phyloP scores from a whole-genome alignment of 2,113 vertebrate species.

The Carollia perspicillata region DNA sequence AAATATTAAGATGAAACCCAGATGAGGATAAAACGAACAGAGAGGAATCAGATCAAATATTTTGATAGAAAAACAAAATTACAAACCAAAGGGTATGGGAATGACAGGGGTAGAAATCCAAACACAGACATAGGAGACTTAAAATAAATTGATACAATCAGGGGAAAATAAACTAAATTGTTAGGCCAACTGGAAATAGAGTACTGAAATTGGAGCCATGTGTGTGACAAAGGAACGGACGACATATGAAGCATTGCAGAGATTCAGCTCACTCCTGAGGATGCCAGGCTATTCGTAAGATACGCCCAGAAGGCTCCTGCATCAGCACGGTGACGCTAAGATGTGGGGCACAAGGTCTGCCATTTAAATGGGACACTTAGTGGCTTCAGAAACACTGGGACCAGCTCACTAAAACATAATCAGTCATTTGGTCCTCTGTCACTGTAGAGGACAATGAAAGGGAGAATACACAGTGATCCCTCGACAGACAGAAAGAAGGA shows the following conservation, averaged over 20 bases:
- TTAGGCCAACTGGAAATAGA: conserved; percentile 65
- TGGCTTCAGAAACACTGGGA: conserved; percentile 25
- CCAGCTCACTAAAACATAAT: conserved; percentile 33
- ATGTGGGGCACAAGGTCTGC: neutral
- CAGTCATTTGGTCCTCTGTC: conserved; percentile 35
- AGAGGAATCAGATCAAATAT: conserved; percentile 61
- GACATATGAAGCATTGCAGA: conserved; percentile 58
- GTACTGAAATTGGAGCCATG: conserved; percentile 72
- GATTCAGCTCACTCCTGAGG: conserved; percentile 22
- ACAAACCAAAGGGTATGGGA: conserved; percentile 63
- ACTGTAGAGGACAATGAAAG: conserved; percentile 44
- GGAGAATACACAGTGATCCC: neutral
- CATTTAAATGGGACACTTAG: conserved; percentile 35
- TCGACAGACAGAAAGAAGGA: conserved; percentile 49
- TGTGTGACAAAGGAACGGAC: conserved; percentile 67
- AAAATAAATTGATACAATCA: conserved; percentile 72
- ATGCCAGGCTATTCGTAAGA: conserved; percentile 43
- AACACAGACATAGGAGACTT: conserved; percentile 74
- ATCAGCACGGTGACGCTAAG: neutral
- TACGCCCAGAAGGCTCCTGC: neutral
- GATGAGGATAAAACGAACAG: conserved; percentile 53
- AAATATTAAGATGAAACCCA: conserved; percentile 57
- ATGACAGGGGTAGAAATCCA: conserved; percentile 64
- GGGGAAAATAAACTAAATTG: conserved; percentile 73
- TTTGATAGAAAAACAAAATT: conserved; percentile 66